These are phyloP conservation scores for Ailurus styani DNA, from an alignment of 2,113 vertebrate genomes.

Conservation along the genomic window DNA sequence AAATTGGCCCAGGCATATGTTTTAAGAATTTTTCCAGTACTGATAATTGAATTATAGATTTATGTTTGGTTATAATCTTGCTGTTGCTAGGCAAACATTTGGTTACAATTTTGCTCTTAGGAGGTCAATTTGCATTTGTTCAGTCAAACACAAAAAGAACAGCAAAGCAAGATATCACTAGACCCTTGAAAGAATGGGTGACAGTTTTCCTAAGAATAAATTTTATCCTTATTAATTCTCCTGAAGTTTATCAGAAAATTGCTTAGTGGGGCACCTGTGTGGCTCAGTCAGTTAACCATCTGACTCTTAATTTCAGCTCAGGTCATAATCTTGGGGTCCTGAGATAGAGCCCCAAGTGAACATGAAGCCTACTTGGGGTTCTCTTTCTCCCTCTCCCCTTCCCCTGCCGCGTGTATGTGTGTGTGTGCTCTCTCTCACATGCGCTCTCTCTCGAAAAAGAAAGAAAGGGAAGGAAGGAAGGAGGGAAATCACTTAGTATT, in stretches of 20 bases:
- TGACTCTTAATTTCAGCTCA: neutral
- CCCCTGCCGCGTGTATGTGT: neutral
- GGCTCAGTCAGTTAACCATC: neutral
- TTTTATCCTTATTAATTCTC: neutral
- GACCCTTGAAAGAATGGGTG: neutral
- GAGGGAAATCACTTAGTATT: neutral
- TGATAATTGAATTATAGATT: neutral
- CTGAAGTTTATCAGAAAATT: neutral
- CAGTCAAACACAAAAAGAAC: neutral
- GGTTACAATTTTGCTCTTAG: neutral
- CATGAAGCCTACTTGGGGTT: neutral
- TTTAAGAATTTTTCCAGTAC: neutral
- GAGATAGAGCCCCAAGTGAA: neutral
- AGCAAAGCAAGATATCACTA: neutral
- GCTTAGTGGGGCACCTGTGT: neutral
- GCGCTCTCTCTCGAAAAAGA: neutral
- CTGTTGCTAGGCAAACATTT: neutral
- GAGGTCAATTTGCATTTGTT: neutral
- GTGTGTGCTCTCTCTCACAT: too few species aligned
- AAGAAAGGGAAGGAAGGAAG: neutral
- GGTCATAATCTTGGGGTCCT: neutral
- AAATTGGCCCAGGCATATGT: neutral
- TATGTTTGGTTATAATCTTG: neutral
- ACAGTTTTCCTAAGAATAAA: neutral
- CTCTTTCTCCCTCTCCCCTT: neutral